phyloP scores from a whole-genome alignment of 2,113 vertebrate genomes.

The Paradisaea rubra region DNA sequence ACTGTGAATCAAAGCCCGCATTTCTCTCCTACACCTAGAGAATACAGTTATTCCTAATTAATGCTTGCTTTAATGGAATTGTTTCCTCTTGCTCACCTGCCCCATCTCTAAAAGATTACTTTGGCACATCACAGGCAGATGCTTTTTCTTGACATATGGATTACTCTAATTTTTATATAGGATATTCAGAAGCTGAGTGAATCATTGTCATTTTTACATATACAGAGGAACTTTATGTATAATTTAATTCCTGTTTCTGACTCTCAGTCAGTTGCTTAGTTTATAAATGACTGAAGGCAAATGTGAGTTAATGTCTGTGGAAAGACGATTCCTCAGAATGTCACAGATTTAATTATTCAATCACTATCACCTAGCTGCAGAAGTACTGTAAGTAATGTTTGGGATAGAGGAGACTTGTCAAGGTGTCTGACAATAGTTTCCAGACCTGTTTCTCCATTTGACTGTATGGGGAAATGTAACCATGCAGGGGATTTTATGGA shows the following conservation, averaged over 20 bases:
- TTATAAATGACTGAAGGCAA: background rate
- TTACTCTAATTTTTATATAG: background rate
- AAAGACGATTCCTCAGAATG: background rate
- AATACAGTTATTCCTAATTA: background rate
- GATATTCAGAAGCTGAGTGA: background rate
- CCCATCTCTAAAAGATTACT: background rate
- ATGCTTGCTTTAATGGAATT: background rate
- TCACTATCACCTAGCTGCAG: background rate
- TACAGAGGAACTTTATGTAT: background rate
- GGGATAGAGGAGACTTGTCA: background rate
- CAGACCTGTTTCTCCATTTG: background rate
- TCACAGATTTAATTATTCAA: background rate
- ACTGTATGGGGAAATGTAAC: background rate
- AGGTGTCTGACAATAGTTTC: constrained; percentile 12
- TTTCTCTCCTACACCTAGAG: background rate
- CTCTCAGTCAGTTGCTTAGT: background rate
- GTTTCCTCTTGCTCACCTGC: background rate
- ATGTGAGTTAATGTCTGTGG: background rate
- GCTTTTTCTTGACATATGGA: background rate
- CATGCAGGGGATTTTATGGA: background rate
- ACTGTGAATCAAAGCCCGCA: background rate
- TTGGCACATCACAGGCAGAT: background rate
- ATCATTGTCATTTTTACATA: background rate
- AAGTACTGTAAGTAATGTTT: background rate
- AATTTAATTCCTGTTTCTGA: background rate